Base-by-base conservation (phyloP, 1,140 invertebrate genomes). In the Lordiphosa mommai region DNA sequence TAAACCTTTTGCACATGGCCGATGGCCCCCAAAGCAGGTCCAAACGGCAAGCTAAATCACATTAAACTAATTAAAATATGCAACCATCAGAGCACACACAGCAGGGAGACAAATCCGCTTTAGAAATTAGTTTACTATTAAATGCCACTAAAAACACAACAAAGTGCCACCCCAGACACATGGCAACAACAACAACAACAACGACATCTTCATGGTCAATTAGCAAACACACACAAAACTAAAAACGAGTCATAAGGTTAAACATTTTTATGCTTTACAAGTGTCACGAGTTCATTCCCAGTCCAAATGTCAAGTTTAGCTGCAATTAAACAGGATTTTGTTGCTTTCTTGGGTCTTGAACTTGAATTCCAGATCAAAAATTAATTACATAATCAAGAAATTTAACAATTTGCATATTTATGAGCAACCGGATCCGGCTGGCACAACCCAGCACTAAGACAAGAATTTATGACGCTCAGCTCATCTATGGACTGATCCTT, bases 101-200 rank as follows among this genome's bases (percentile, higher is more conserved):
- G 13, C 6, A 12, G 51, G n/a, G 30, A 41, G 37, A 65, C 38
- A 61, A 50, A 79, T 71, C 66, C 53, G 76, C 63, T 72, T 69
- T 76, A 70, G 72, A 84, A 82, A 82, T 84, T 82, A 68, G 71
- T 67, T 82, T 61, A 58, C 72, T 68, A 82, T 84, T 84, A 82
- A 76, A 77, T 66, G 44, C 58, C 80, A 64, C 77, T 84, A 82
- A 82, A 76, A 27, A 84, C 77, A 61, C 76, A 76, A 82, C n/a
- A 71, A 63, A 68, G 76, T 80, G 65, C 74, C 74, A 71, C 71
- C 76, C 74, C 70, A 76, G 59, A 68, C 52, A 12, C 27, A 34
- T 16, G 38, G 34, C 37, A 33, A 57, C 14, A 23, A 23, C 17
- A 32, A 23, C 23, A 29, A 46, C 37, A 13, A n/a, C 50, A 41